These are phyloP conservation scores for Cyaniris semiargus DNA, from an alignment of 2,888 invertebrate species.

Conservation along the genomic window DNA sequence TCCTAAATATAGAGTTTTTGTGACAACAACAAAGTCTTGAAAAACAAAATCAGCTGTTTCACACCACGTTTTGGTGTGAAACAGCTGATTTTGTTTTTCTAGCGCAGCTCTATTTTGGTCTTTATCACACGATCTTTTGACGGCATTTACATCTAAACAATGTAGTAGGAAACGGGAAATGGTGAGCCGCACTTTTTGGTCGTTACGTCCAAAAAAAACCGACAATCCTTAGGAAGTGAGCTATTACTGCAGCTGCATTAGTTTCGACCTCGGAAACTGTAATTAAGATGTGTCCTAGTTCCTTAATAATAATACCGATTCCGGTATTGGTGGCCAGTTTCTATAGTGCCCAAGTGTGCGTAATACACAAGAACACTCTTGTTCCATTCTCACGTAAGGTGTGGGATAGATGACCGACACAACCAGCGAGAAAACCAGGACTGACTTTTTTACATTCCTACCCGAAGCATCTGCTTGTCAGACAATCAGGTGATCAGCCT, in stretches of 20 bases:
- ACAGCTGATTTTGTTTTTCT: too few relatives aligned
- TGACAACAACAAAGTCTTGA: too few relatives aligned
- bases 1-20: too few relatives aligned
- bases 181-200: conserved; percentile 39
- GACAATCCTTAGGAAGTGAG: conserved; percentile 33
- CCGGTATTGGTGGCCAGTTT: too few relatives aligned
- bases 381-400: too few relatives aligned
- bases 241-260: conserved; percentile 2
- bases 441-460: not conserved
- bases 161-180: conserved; percentile 41
- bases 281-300: conserved; percentile 8
- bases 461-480: too few relatives aligned
- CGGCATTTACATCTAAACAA: conserved; percentile 12
- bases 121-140: not conserved
- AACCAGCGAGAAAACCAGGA: too few relatives aligned
- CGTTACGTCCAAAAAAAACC: conserved; percentile 41
- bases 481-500: too few relatives aligned
- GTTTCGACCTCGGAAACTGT: conserved; percentile 32
- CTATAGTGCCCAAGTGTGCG: not conserved
- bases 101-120: not conserved
- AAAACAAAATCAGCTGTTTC: too few relatives aligned
- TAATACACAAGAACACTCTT: too few relatives aligned
- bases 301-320: not conserved
- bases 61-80: too few relatives aligned
- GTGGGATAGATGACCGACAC: too few relatives aligned